Conservation (phyloP, 92 coral and sea anemone species). For the Porites evermanni region DNA sequence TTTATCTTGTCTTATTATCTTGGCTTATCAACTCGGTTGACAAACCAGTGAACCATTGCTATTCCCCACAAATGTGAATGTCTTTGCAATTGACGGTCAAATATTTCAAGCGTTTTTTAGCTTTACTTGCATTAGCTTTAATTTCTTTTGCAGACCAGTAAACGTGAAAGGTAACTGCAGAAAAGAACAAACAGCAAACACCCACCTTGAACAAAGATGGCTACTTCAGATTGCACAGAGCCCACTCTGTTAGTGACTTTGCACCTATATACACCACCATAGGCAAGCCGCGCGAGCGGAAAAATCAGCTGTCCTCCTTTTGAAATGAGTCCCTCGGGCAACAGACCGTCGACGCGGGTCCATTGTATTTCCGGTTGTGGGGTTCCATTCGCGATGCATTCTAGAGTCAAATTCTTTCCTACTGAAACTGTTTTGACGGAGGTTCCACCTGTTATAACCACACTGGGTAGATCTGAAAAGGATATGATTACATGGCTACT, state of each 20-base stretch:
- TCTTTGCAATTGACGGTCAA: too few relatives aligned
- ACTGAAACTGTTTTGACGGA: conserved; percentile 81
- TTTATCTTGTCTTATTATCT: too few relatives aligned
- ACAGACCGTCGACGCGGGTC: conserved; percentile 69
- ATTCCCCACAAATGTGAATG: neutral
- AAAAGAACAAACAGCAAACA: neutral
- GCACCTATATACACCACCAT: conserved; percentile 78
- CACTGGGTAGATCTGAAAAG: conserved; percentile 72
- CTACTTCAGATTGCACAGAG: conserved; percentile 83
- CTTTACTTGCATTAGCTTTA: too few relatives aligned
- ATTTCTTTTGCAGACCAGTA: neutral
- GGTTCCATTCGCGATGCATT: conserved; percentile 86
- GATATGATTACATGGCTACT: neutral
- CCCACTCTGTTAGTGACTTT: conserved; percentile 81
- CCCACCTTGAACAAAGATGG: conserved; percentile 84
- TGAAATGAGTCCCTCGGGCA: conserved; percentile 56
- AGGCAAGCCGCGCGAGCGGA: conserved; percentile 62
- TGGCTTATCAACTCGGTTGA: too few relatives aligned
- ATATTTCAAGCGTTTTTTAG: too few relatives aligned
- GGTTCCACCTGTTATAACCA: conserved; percentile 75
- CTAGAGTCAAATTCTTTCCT: conserved; percentile 77
- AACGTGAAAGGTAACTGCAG: neutral
- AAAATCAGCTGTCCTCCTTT: conserved; percentile 63
- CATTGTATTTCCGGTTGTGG: conserved; percentile 75
- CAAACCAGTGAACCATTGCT: neutral